A percentile compares a stretch with the other conserved stretches of the same genome.
phyloP scores from a whole-genome alignment of 2,888 invertebrate genomes.

The Aromia moschata region DNA sequence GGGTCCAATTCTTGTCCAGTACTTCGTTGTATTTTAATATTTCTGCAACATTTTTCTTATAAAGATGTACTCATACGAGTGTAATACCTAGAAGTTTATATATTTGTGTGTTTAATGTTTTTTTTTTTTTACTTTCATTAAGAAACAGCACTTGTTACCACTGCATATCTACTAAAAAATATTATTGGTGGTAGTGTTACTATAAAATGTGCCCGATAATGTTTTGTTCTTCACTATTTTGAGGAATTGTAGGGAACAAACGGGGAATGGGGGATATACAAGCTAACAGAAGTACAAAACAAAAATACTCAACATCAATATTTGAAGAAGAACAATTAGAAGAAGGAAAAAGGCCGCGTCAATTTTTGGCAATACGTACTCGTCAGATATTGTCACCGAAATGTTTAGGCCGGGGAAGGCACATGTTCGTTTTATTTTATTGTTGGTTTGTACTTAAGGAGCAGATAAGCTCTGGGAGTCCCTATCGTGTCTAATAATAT shows the following conservation, averaged over 20 bases:
- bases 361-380: constrained; percentile 56
- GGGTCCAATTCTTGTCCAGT: no score
- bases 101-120: no score
- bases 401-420: constrained; percentile 48
- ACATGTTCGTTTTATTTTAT: constrained; percentile 35
- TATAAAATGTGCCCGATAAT: no score
- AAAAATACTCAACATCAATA: constrained; percentile 43
- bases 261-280: background rate
- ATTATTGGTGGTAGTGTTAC: no score
- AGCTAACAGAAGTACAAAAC: constrained; percentile 43
- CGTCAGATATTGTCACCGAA: constrained; percentile 40
- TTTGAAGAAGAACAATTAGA: constrained; percentile 32
- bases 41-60: no score
- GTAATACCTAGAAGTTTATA: no score
- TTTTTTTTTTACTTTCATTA: no score
- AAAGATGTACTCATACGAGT: no score
- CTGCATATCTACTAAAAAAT: no score
- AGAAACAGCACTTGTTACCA: no score
- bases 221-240: background rate
- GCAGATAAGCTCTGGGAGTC: constrained; percentile 4
- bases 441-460: constrained; percentile 50
- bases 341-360: constrained; percentile 40
- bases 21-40: no score
- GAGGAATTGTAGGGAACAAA: background rate
- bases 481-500: constrained; percentile 32